Conservation (phyloP, 2,113 vertebrate genomes). For the Phainopepla nitens region DNA sequence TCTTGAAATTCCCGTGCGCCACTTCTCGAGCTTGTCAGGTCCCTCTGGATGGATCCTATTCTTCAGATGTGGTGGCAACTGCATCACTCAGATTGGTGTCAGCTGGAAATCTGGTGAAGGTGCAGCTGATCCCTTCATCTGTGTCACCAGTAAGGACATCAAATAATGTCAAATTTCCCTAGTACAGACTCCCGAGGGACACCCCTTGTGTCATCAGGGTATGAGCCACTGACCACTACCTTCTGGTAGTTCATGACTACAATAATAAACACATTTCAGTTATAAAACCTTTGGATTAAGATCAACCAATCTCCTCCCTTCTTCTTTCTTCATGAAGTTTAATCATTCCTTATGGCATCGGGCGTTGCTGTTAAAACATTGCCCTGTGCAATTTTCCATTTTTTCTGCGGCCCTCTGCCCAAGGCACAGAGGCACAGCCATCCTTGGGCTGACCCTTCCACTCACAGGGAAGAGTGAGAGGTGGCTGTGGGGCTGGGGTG, state of each 20-base stretch:
- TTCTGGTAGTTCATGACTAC: neutral
- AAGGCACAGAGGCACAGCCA: neutral
- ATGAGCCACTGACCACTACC: neutral
- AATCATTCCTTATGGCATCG: neutral
- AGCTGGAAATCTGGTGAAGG: neutral
- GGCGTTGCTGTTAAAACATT: neutral
- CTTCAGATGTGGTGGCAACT: neutral
- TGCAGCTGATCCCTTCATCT: neutral
- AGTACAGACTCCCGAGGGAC: neutral
- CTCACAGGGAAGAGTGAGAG: rapidly evolving
- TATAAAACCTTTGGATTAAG: neutral
- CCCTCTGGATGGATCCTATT: neutral
- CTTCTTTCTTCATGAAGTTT: neutral
- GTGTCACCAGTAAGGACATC: neutral
- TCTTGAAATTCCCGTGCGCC: no score
- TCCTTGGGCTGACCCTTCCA: neutral
- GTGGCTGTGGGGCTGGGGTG: neutral
- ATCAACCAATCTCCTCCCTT: neutral
- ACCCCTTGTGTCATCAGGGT: neutral
- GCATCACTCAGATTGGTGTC: neutral
- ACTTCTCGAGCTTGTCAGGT: neutral
- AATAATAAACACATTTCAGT: neutral
- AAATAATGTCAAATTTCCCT: neutral
- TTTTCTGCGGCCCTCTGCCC: neutral
- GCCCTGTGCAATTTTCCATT: neutral